phyloP scores from a whole-genome alignment of 1,140 invertebrate genomes.

The Lamellibrachia luymesi region DNA sequence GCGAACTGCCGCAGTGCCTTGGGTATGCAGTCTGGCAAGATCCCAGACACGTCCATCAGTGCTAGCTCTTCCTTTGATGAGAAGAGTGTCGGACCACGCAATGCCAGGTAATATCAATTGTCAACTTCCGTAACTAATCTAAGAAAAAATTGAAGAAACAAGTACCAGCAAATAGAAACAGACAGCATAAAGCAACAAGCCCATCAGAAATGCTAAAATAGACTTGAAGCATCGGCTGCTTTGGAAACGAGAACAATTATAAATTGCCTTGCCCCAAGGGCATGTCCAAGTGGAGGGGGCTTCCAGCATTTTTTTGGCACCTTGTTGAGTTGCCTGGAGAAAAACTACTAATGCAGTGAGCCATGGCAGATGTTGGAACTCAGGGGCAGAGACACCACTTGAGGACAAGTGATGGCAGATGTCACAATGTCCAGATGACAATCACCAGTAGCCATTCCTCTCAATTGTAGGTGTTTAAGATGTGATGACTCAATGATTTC shows the following conservation, averaged over 20 bases:
- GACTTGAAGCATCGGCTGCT: not conserved
- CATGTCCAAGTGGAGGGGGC: not conserved
- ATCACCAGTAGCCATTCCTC: not conserved
- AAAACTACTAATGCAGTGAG: not conserved
- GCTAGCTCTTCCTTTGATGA: constrained; percentile 56
- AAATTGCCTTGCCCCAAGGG: not conserved
- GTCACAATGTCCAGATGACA: not conserved
- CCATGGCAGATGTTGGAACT: not conserved
- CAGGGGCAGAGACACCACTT: not conserved
- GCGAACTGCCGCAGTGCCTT: constrained; percentile 52
- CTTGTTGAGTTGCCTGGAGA: not conserved
- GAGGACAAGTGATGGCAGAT: not conserved
- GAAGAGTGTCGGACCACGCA: constrained; percentile 55
- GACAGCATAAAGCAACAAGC: not conserved
- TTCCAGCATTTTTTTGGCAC: not conserved
- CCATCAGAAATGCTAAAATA: not conserved
- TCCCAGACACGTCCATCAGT: constrained; percentile 53
- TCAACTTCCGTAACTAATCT: not conserved
- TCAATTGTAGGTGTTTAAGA: not conserved
- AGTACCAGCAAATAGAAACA: not conserved
- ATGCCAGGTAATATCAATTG: constrained; percentile 49
- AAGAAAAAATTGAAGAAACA: too few species aligned
- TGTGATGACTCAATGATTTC: not conserved
- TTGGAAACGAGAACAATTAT: not conserved
- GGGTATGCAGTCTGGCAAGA: constrained; percentile 54